A percentile compares a stretch with the other conserved stretches of the same genome.
phyloP scores from a whole-genome alignment of 2,888 invertebrate genomes.

The Celastrina argiolus region DNA sequence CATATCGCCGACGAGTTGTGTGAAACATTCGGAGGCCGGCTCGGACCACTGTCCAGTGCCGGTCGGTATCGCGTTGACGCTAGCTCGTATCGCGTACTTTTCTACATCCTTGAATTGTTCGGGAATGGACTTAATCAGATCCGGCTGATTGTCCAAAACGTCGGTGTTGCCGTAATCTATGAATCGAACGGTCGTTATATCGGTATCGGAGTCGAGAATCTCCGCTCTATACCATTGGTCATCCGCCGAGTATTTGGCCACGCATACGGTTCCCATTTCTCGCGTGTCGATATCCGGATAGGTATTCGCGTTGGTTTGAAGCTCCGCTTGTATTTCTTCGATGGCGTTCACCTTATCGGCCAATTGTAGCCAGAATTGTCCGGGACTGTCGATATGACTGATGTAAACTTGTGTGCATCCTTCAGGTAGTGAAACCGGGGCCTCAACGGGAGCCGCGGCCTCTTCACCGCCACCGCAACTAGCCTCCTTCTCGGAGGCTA shows the following conservation, averaged over 20 bases:
- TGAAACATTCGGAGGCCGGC: constrained; percentile 78
- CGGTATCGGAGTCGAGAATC: constrained; percentile 87
- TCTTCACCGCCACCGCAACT: constrained; percentile 42
- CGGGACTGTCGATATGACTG: constrained; percentile 85
- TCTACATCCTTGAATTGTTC: constrained; percentile 76
- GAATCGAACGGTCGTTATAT: constrained; percentile 86
- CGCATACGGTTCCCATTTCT: constrained; percentile 80
- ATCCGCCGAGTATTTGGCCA: constrained; percentile 89
- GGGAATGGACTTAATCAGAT: constrained; percentile 79
- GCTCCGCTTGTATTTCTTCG: constrained; percentile 78
- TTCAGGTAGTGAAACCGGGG: constrained; percentile 52
- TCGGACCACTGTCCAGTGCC: constrained; percentile 82
- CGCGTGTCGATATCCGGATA: constrained; percentile 76
- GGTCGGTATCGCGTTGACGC: constrained; percentile 81
- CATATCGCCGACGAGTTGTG: constrained; percentile 67
- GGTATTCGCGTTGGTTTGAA: constrained; percentile 77
- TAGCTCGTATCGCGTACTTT: constrained; percentile 79
- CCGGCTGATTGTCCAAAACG: constrained; percentile 80
- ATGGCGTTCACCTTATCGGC: constrained; percentile 75
- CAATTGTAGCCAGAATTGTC: constrained; percentile 86
- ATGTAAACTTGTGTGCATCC: constrained; percentile 76
- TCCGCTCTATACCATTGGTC: constrained; percentile 95
- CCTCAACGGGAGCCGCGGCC: constrained; percentile 41
- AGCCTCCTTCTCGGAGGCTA: constrained; percentile 43
- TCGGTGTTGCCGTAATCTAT: constrained; percentile 90